Evolutionary conservation across 2,888 invertebrate species (phyloP).

Genomic region (Craniophora ligustri): DNA sequence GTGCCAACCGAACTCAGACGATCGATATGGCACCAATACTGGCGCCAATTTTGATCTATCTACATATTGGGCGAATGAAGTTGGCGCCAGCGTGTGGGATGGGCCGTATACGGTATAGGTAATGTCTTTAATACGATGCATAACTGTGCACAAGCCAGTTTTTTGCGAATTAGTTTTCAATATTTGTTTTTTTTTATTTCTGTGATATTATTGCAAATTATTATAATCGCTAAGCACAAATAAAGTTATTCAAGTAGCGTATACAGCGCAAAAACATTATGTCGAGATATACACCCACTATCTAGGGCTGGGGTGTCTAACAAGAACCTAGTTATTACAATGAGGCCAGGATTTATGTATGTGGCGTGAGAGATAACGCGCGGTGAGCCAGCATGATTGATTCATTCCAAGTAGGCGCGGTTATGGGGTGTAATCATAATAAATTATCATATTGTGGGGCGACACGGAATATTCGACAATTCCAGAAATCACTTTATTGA

Average conservation of each 20-base stretch:
- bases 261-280: slow-evolving; percentile 29
- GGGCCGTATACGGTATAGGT: too few species aligned
- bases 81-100: too few species aligned
- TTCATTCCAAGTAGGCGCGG: slow-evolving; percentile 37
- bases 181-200: not conserved
- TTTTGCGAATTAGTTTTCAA: not conserved
- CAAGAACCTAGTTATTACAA: slow-evolving; percentile 41
- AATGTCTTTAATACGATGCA: too few species aligned
- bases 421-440: slow-evolving; percentile 40
- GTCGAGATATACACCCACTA: not conserved
- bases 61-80: too few species aligned
- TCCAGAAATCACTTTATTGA: slow-evolving; percentile 29
- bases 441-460: slow-evolving; percentile 40
- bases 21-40: too few species aligned
- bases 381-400: slow-evolving; percentile 48
- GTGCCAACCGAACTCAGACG: too few species aligned
- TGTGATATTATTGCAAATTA: not conserved
- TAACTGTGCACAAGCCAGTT: too few species aligned
- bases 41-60: too few species aligned
- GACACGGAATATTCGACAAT: slow-evolving; percentile 19
- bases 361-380: slow-evolving; percentile 41
- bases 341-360: slow-evolving; percentile 37
- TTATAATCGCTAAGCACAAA: not conserved
- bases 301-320: slow-evolving; percentile 4
- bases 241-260: slow-evolving; percentile 3